Evolutionary conservation across 1,140 invertebrate species (phyloP).

Genomic region (Drosophila sproati): DNA sequence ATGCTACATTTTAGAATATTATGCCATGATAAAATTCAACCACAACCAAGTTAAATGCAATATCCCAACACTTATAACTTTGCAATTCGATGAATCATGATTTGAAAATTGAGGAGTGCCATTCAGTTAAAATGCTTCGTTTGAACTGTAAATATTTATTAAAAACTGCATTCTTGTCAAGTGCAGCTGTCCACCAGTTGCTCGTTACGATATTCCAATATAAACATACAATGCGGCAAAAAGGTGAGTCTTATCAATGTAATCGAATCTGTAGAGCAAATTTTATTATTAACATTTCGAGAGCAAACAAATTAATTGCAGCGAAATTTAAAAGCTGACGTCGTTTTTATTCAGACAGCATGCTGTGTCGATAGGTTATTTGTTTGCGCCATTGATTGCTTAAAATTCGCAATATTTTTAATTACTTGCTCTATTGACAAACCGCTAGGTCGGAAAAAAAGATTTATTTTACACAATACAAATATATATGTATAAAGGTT

Average conservation of each 20-base stretch:
- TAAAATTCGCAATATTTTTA: background rate
- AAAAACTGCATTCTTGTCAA: background rate
- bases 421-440: too few relatives aligned
- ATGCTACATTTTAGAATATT: too few relatives aligned
- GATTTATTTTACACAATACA: too few relatives aligned
- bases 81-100: background rate
- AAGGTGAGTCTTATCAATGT: background rate
- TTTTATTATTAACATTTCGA: background rate
- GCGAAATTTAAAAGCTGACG: background rate
- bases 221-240: background rate
- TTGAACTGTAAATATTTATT: background rate
- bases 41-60: too few relatives aligned
- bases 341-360: too few relatives aligned
- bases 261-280: background rate
- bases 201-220: background rate
- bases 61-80: too few relatives aligned
- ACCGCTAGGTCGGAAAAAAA: too few relatives aligned
- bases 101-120: too few relatives aligned
- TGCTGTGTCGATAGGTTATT: background rate
- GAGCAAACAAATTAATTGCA: conserved; percentile 1
- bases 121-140: too few relatives aligned
- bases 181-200: background rate
- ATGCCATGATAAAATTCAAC: too few relatives aligned
- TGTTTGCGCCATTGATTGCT: background rate
- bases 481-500: too few relatives aligned